Base-by-base conservation (phyloP, 1,140 invertebrate genomes). In the Drosophila insularis region DNA sequence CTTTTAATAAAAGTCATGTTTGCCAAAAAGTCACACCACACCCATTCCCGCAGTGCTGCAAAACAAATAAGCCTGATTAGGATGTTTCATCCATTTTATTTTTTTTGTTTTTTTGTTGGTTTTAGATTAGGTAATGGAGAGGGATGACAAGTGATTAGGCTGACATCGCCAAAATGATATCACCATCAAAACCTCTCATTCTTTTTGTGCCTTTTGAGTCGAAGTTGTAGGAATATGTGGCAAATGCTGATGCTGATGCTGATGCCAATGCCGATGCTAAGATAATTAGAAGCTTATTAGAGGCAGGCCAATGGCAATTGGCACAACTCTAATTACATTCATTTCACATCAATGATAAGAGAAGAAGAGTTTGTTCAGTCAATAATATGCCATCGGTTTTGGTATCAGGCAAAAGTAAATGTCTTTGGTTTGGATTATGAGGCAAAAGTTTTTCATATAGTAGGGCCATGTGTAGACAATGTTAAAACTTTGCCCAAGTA, bases 21-120 rank as follows among this genome's bases (percentile, higher is more conserved):
- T 80, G 84, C 76, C 84, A 78, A 80, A 82, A 89, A 87, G 80
- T 87, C 82, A 82, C 68, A 61, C 70, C 68, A 67, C 62, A 69
- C 66, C 43, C 23, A n/a, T 8, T 68, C 53, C 43, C 55, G 58
- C 35, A 61, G 35, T 8, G 14, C 27, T 23, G 19, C 37, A 58
- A 55, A 74, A 89, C 85, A 89, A 89, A 89, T 89, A 85, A 78
- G 77, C 80, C 84, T 89, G 84, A 89, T 89, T 89, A 89, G 85
- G 77, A 50, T 31, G 17, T 80, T 63, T 81, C 71, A 68, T 63
- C 43, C 14, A 61, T 43, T 43, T 21, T 37, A 6, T 31, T 31
- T 31, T 65, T 43, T 43, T 21, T 37, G 6, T 31, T 31, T 31
- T 23, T 35, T 62, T 27, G 40, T 50, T 31, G 27, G 27, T 31